These are phyloP conservation scores for Ascidia mentula DNA, from an alignment of 23 tunicate species.

Conservation along the genomic window DNA sequence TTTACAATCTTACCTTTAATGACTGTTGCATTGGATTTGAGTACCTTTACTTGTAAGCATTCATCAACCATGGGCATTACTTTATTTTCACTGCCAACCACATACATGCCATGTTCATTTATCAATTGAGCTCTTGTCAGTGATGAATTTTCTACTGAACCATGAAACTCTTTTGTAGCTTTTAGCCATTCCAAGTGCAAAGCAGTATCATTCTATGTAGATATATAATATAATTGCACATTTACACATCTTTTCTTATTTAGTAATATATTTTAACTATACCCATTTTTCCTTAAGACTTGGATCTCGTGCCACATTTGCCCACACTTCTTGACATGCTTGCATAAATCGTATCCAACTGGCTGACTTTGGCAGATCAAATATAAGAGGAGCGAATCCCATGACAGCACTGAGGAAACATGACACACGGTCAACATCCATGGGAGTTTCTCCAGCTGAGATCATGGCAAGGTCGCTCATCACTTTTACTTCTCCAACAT, in stretches of 20 bases:
- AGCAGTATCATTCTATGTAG: conserved; percentile 25
- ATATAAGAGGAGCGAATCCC: conserved; percentile 66
- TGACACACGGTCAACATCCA: conserved; percentile 42
- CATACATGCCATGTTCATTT: conserved; percentile 36
- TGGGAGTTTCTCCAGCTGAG: conserved; percentile 41
- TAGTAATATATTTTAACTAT: too few species aligned
- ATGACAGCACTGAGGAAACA: conserved; percentile 49
- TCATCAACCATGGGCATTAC: conserved; percentile 21
- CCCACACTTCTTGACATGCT: conserved; percentile 41
- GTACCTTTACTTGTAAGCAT: conserved; percentile 2
- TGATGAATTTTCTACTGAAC: conserved; percentile 46
- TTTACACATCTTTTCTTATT: too few species aligned
- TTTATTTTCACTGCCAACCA: conserved; percentile 10
- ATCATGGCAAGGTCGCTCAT: conserved; percentile 81
- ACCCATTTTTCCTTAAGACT: conserved; percentile 19
- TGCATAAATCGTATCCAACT: conserved; percentile 19
- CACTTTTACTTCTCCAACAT: conserved; percentile 34
- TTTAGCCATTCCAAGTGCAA: conserved; percentile 32
- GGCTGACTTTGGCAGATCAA: conserved; percentile 23
- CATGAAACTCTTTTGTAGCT: conserved; percentile 32
- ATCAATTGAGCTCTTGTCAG: conserved; percentile 36
- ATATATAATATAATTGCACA: neutral
- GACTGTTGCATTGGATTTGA: neutral
- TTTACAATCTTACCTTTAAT: neutral
- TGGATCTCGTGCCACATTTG: conserved; percentile 33